Evolutionary conservation across 2,113 vertebrate genomes (phyloP).

Genomic region (Condylura cristata): DNA sequence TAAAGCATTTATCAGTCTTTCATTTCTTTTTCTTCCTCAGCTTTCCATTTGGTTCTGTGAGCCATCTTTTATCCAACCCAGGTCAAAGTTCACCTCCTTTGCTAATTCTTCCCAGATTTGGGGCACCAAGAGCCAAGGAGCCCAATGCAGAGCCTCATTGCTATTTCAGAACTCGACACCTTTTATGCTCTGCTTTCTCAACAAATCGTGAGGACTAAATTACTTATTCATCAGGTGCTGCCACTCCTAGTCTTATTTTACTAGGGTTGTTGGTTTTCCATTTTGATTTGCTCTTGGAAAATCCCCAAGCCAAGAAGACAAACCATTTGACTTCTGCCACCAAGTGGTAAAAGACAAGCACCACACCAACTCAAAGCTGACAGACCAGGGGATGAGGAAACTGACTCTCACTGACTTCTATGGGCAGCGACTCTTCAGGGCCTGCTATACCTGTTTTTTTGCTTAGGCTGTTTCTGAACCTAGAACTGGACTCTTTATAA

Average conservation of each 20-base stretch:
- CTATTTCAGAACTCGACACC: not conserved
- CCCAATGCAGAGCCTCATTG: accelerated
- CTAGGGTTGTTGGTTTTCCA: not conserved
- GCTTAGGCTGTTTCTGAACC: not conserved
- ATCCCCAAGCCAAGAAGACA: too few relatives aligned
- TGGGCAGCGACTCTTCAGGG: too few relatives aligned
- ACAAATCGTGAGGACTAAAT: not conserved
- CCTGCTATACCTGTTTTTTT: too few relatives aligned
- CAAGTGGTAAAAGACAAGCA: not conserved
- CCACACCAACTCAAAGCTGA: not conserved
- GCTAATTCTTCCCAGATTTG: accelerated
- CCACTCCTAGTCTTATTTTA: not conserved
- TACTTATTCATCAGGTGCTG: accelerated
- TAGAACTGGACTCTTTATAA: not conserved
- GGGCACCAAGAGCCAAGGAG: not conserved
- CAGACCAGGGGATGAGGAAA: accelerated
- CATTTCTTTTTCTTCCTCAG: not conserved
- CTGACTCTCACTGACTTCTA: too few relatives aligned
- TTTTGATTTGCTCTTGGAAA: not conserved
- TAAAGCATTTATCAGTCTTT: accelerated
- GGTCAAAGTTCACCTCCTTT: not conserved
- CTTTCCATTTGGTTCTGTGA: not conserved
- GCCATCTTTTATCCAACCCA: not conserved
- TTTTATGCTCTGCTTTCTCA: not conserved
- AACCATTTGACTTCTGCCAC: conserved; percentile 42